Evolutionary conservation across 2,113 vertebrate genomes (phyloP).

Genomic region (Gavia stellata): DNA sequence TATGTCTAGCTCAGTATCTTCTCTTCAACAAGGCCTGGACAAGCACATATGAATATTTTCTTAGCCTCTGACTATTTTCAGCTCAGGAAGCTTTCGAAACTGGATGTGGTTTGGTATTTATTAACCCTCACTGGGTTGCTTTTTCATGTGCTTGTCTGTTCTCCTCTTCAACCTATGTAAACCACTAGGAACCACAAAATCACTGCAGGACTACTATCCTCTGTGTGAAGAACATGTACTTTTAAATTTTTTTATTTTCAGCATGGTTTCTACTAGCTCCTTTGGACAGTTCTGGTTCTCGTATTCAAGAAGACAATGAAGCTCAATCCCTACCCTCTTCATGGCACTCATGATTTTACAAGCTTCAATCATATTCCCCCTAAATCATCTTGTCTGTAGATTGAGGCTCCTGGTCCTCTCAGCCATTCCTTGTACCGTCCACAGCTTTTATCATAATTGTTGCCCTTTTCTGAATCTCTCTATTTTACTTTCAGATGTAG

Average conservation of each 20-base stretch:
- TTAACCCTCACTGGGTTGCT: neutral
- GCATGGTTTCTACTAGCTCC: neutral
- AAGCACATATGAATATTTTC: neutral
- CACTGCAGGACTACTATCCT: neutral
- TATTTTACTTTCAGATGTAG: neutral
- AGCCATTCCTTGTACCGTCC: neutral
- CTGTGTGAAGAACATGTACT: neutral
- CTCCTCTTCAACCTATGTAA: neutral
- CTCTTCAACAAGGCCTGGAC: neutral
- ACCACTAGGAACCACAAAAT: neutral
- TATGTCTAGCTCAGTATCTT: neutral
- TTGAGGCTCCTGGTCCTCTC: neutral
- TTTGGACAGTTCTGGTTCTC: neutral
- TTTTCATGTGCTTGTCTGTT: neutral
- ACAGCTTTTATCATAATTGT: neutral
- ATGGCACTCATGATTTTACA: neutral
- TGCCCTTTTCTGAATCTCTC: neutral
- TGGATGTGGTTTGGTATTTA: neutral
- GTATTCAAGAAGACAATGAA: neutral
- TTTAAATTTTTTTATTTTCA: neutral
- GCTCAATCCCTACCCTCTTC: neutral
- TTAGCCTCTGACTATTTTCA: neutral
- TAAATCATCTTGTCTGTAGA: neutral
- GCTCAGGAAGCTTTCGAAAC: neutral
- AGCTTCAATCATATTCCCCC: neutral